Conservation (phyloP, 2,797 vertebrate species). For the Sebastes taczanowskii region DNA sequence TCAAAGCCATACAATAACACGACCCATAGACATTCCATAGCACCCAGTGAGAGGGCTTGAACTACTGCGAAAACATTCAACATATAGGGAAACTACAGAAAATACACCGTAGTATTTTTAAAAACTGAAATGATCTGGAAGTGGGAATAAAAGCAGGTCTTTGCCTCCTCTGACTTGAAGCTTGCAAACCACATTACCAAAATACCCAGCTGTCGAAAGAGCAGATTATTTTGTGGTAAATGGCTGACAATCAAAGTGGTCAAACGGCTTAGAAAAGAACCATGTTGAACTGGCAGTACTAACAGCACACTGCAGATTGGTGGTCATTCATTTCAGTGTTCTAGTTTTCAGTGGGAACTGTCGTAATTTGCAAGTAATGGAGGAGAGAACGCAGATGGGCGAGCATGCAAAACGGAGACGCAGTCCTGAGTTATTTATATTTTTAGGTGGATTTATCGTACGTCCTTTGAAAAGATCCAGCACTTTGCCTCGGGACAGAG, state of each 20-base stretch:
- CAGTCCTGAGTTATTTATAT: conserved; percentile 28
- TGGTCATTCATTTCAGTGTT: conserved; percentile 43
- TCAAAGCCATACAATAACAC: conserved; percentile 74
- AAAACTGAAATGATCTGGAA: conserved; percentile 50
- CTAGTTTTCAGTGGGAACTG: conserved; percentile 43
- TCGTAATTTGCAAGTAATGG: conserved; percentile 33
- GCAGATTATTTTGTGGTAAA: conserved; percentile 62
- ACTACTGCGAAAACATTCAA: conserved; percentile 70
- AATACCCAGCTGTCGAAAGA: conserved; percentile 67
- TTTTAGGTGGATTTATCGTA: conserved; percentile 36
- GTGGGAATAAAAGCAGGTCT: conserved; percentile 31
- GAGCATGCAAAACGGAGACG: neutral
- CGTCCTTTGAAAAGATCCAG: conserved; percentile 39
- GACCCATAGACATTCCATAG: conserved; percentile 65
- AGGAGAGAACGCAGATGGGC: conserved; percentile 29
- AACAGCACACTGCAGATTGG: conserved; percentile 17
- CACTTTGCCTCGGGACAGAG: conserved; percentile 33
- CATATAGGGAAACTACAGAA: conserved; percentile 51
- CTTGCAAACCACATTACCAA: conserved; percentile 64
- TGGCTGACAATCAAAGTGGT: conserved; percentile 69
- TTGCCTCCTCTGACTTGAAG: conserved; percentile 38
- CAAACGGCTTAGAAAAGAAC: conserved; percentile 58
- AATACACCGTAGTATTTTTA: conserved; percentile 54
- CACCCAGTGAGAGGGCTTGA: conserved; percentile 67
- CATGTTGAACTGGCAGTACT: conserved; percentile 38